phyloP scores from a whole-genome alignment of 2,888 invertebrate species.

The Diogma glabrata region DNA sequence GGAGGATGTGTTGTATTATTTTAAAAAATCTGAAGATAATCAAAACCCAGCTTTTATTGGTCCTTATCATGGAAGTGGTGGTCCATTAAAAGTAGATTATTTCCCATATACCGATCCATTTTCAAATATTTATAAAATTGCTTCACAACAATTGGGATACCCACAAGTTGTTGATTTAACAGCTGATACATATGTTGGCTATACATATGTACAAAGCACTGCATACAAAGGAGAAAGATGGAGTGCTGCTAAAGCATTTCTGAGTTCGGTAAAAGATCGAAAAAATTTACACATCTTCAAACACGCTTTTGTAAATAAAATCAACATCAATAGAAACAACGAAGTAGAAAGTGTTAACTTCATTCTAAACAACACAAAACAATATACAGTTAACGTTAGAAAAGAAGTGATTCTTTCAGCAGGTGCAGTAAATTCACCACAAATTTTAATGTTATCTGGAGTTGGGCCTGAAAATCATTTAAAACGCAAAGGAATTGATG shows the following conservation, averaged over 20 bases:
- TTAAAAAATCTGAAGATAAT: conserved; percentile 58
- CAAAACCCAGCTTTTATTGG: conserved; percentile 34
- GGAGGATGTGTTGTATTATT: conserved; percentile 51
- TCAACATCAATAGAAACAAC: conserved; percentile 13
- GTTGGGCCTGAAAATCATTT: conserved; percentile 27
- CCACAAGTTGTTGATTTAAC: conserved; percentile 48
- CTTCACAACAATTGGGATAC: conserved; percentile 52
- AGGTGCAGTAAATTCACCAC: conserved; percentile 29
- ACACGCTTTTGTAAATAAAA: conserved; percentile 19
- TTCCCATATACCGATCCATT: conserved; percentile 33
- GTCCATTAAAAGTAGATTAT: conserved; percentile 49
- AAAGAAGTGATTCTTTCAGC: conserved; percentile 31
- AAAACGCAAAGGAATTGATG: conserved; percentile 20
- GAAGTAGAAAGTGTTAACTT: conserved; percentile 13
- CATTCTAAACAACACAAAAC: conserved; percentile 14
- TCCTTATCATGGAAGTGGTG: conserved; percentile 46
- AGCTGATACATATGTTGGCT: conserved; percentile 53
- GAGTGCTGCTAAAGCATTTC: conserved; percentile 59
- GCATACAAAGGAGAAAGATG: conserved; percentile 54
- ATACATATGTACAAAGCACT: conserved; percentile 53
- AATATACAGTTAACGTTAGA: conserved; percentile 15
- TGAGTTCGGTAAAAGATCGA: conserved; percentile 37
- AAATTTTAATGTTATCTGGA: conserved; percentile 31
- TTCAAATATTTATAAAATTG: conserved; percentile 47
- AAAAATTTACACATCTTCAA: conserved; percentile 25